These are phyloP conservation scores for Melipona quadrifasciata DNA, from an alignment of 1,140 invertebrate species.

Conservation along the genomic window DNA sequence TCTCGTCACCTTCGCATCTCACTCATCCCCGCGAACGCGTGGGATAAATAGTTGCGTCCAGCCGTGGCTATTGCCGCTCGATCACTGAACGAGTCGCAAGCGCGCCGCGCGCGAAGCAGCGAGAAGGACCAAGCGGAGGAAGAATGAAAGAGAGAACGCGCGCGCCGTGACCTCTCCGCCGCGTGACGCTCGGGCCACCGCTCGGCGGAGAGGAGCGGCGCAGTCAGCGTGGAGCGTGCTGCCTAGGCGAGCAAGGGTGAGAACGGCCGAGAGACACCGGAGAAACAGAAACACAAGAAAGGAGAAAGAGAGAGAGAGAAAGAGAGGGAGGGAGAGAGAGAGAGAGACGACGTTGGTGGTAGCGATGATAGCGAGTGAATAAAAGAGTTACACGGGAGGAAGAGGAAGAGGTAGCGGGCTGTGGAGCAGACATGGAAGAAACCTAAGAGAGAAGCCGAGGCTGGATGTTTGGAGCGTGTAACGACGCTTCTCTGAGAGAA, in stretches of 20 bases:
- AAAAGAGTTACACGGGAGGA: background rate
- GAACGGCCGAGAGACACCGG: background rate
- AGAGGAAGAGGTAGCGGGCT: conserved; percentile 7
- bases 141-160: conserved; percentile 63
- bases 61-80: conserved; percentile 52
- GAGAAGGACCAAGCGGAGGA: conserved; percentile 28
- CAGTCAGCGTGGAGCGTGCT: conserved; percentile 33
- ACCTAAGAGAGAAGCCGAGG: too few relatives aligned
- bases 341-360: background rate
- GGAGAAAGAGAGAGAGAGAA: background rate
- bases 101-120: background rate
- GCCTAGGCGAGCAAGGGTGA: conserved; percentile 22
- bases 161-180: conserved; percentile 60
- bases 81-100: conserved; percentile 56
- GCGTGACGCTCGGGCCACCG: background rate
- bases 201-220: background rate
- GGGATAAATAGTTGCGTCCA: conserved; percentile 67
- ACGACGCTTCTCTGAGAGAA: conserved; percentile 39
- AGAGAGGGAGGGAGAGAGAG: too few relatives aligned
- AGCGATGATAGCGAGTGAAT: background rate
- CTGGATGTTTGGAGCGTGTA: conserved; percentile 58
- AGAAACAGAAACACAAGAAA: background rate
- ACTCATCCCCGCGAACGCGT: conserved; percentile 23
- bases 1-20: conserved; percentile 18
- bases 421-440: background rate